phyloP scores from a whole-genome alignment of 1,140 invertebrate species.

The Teleogryllus occipitalis region DNA sequence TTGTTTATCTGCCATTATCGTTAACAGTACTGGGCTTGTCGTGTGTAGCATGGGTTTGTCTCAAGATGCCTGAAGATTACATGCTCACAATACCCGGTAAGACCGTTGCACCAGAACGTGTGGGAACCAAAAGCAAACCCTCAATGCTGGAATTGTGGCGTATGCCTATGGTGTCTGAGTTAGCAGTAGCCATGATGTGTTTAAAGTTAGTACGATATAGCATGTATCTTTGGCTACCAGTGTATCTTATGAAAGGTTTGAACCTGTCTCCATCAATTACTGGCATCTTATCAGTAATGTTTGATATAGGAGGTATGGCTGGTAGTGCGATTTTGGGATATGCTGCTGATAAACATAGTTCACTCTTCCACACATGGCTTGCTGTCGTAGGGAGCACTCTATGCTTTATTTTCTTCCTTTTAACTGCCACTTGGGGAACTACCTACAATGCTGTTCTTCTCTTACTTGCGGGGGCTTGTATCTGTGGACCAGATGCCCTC shows the following conservation, averaged over 20 bases:
- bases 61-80: slow-evolving; percentile 36
- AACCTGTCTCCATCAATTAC: slow-evolving; percentile 38
- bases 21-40: slow-evolving; percentile 35
- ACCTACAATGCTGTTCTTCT: slow-evolving; percentile 39
- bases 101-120: slow-evolving; percentile 23
- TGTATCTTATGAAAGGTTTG: slow-evolving; percentile 41
- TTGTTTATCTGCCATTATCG: slow-evolving; percentile 37
- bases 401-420: slow-evolving; percentile 37
- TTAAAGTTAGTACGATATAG: slow-evolving; percentile 46
- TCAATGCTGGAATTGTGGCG: slow-evolving; percentile 28
- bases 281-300: slow-evolving; percentile 43
- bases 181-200: slow-evolving; percentile 42
- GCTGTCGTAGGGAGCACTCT: slow-evolving; percentile 35
- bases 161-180: slow-evolving; percentile 39
- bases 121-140: not conserved
- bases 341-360: slow-evolving; percentile 34
- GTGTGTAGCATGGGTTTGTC: slow-evolving; percentile 34
- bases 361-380: slow-evolving; percentile 38
- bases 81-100: slow-evolving; percentile 36
- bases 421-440: slow-evolving; percentile 38
- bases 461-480: slow-evolving; percentile 41
- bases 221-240: slow-evolving; percentile 47
- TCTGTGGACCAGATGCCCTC: slow-evolving; percentile 46
- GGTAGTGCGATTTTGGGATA: slow-evolving; percentile 41
- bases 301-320: slow-evolving; percentile 44